Evolutionary conservation across 2,797 vertebrate genomes (phyloP), one percentile per base, ranked within the genome.

Genomic region (Diplodus sargus): DNA sequence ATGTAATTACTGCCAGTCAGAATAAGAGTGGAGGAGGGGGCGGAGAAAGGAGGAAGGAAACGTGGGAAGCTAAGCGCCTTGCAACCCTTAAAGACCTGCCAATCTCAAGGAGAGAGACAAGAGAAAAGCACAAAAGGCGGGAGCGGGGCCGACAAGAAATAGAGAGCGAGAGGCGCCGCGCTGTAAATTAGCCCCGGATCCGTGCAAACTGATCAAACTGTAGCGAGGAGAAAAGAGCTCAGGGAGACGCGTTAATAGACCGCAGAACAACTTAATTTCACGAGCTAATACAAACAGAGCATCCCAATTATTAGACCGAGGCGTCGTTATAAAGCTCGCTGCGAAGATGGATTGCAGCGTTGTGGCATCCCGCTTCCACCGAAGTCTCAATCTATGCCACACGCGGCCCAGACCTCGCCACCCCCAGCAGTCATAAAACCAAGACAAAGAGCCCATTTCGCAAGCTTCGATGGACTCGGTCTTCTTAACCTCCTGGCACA

Each of bases 1-100:
- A 85, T 88, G 87, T 92, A 93, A 92, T 93, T 94, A 93, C 91
- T 94, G 91, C 85, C 93, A 94, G 86, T 94, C 91, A 93, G 83
- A 84, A 83, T 79, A 83, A 78, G 76, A 74, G 61, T n/a, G n/a
- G n/a, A n/a, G n/a, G n/a, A 4, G 28, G 30, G 88, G 82, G 84
- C 34, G 88, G 70, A 87, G 86, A 84, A 79, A 83, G 77, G 70
- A 85, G 61, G 82, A 86, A 80, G 76, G 76, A 88, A 86, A 89
- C 66, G 73, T 79, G 83, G 87, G 84, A 90, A 87, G 83, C 85
- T 81, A 68, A 91, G 82, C 74, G 64, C 85, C 84, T 87, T 56
- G 78, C 76, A 77, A 89, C 84, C 82, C 80, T 30, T 86, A 90
- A 93, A 90, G 82, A 92, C 85, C 87, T 91, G 87, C 81, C 88